Evolutionary conservation across 2,888 invertebrate species (phyloP), one percentile per base, ranked within the genome.

Genomic region (Andrena bicolor): DNA sequence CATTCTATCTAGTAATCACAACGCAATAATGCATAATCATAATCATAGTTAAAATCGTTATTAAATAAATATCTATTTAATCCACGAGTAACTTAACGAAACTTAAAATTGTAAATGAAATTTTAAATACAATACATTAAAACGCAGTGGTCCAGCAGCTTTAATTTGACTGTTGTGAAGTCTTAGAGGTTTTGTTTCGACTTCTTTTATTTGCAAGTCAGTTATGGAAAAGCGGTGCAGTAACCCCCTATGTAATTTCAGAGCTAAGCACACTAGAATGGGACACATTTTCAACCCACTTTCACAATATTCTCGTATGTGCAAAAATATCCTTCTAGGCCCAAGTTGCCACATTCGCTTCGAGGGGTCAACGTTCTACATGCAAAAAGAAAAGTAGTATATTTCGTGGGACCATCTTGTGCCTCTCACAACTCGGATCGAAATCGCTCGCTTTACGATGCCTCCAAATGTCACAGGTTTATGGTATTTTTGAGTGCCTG

Each of bases 381-480:
- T 30, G n/a, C 13, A 10, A 20, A 51, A 66, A 30, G 13, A 30
- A 13, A 51, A 7, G 30, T 8, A 51, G 7, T 49, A 51, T 68
- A 20, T 68, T 68, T 68, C 32, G 53, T 23, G 32, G 10, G 30
- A 2, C 7, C 20, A 20, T 66, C 30, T 7, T 8, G 5, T 20
- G 8, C 49, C 28, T 53, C 51, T 53, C 30, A 30, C 20, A 32
- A 6, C 28, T 49, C 49, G 1, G 7, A 26, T 49, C 26, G 23
- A 63, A 41, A 41, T 23, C 20, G 8, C 16, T 5, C 49, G 28
- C 2, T 65, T 49, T 8, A n/a, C 8, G 7, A 51, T 65, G 6
- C n/a, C 26, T 28, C 49, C n/a, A 63, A 63, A 63, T 63, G 35
- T 63, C 35, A 63, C 30, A 8, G 49, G n/a, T 6, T n/a, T 28